A percentile compares a stretch with the other conserved stretches of the same genome.
phyloP scores from a whole-genome alignment of 2,888 invertebrate genomes.

The Leptopterna dolabrata region DNA sequence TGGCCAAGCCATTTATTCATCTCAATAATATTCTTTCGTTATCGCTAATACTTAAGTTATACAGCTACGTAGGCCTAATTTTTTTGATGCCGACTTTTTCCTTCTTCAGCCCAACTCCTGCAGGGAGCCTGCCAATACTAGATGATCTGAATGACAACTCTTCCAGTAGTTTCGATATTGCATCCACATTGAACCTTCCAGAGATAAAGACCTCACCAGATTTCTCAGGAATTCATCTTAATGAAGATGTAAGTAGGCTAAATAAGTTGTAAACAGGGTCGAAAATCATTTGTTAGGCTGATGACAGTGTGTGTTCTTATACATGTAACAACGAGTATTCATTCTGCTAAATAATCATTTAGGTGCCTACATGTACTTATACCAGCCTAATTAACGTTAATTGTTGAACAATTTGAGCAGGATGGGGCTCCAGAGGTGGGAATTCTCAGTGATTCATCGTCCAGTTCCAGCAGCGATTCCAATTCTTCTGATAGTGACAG shows the following conservation, averaged over 20 bases:
- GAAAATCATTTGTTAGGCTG: too few species aligned
- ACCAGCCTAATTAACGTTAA: background rate
- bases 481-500: slow-evolving; percentile 69
- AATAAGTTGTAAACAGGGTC: too few species aligned
- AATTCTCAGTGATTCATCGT: slow-evolving; percentile 68
- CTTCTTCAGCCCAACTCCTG: slow-evolving; percentile 60
- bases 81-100: too few species aligned
- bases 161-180: slow-evolving; percentile 59
- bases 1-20: background rate
- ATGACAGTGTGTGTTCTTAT: too few species aligned
- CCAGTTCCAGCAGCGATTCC: slow-evolving; percentile 66
- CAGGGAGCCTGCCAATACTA: slow-evolving; percentile 61
- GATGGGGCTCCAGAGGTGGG: slow-evolving; percentile 64
- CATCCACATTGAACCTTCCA: slow-evolving; percentile 57
- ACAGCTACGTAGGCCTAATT: too few species aligned
- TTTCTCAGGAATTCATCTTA: slow-evolving; percentile 57
- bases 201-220: slow-evolving; percentile 60
- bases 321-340: too few species aligned
- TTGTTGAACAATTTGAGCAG: slow-evolving; percentile 17
- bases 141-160: slow-evolving; percentile 61
- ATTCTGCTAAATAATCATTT: too few species aligned
- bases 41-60: too few species aligned
- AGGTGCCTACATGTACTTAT: too few species aligned
- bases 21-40: too few species aligned
- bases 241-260: slow-evolving; percentile 56